Evolutionary conservation across 2,797 vertebrate genomes (phyloP).

Genomic region (Petrocephalus schoutedeni): DNA sequence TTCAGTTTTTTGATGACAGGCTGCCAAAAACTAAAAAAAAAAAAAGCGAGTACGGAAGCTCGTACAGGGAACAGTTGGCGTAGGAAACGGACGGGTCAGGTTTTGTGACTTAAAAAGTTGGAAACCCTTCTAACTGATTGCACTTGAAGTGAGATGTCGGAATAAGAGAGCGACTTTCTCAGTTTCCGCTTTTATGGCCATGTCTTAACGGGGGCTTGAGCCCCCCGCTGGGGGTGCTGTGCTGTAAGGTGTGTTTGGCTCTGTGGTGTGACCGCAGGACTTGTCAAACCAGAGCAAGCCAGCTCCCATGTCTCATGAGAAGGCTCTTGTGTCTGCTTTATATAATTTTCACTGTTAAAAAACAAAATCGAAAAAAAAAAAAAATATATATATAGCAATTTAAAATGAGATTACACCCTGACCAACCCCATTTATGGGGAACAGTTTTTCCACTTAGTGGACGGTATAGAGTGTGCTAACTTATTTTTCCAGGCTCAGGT

Average conservation of each 20-base stretch:
- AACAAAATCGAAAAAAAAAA: slow-evolving; percentile 17
- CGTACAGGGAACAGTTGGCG: slow-evolving; percentile 25
- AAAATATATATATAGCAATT: slow-evolving; percentile 39
- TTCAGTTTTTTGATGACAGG: slow-evolving; percentile 55
- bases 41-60: slow-evolving; percentile 37
- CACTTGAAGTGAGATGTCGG: slow-evolving; percentile 63
- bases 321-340: slow-evolving; percentile 49
- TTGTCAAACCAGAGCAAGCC: slow-evolving; percentile 45
- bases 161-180: slow-evolving; percentile 41
- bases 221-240: slow-evolving; percentile 10
- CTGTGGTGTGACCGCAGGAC: slow-evolving; percentile 62
- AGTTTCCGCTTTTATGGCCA: slow-evolving; percentile 16
- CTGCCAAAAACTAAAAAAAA: slow-evolving; percentile 52
- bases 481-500: not conserved
- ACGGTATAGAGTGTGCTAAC: slow-evolving; percentile 35
- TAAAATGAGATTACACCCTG: slow-evolving; percentile 39
- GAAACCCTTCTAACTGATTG: slow-evolving; percentile 56
- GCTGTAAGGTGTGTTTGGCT: slow-evolving; percentile 35
- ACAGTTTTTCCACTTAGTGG: slow-evolving; percentile 42
- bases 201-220: slow-evolving; percentile 51
- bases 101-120: slow-evolving; percentile 42
- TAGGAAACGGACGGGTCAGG: slow-evolving; percentile 29
- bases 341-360: slow-evolving; percentile 43
- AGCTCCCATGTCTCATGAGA: slow-evolving; percentile 55
- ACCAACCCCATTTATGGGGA: not conserved